Percentiles rank a stretch among this genome's conserved stretches.
Conservation (phyloP, 2,888 invertebrate genomes). For the Chalcosyrphus nemorum region DNA sequence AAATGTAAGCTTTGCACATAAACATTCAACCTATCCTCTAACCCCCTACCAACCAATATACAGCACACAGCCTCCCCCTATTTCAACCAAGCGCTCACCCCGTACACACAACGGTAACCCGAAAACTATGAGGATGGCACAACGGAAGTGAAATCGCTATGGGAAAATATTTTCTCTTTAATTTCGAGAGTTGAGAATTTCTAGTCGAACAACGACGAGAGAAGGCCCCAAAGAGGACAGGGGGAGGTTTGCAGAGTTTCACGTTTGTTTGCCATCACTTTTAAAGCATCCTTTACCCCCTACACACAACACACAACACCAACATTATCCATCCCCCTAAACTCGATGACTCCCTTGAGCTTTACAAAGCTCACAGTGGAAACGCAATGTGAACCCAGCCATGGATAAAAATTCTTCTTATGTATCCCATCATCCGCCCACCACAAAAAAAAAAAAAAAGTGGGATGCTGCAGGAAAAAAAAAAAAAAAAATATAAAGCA, state of each 20-base stretch:
- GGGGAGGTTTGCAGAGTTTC: slow-evolving; percentile 34
- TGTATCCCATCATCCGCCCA: slow-evolving; percentile 62
- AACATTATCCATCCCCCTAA: slow-evolving; percentile 55
- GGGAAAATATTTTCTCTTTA: slow-evolving; percentile 70
- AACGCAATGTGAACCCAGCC: slow-evolving; percentile 46
- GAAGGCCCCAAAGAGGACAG: slow-evolving; percentile 1
- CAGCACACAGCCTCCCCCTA: background rate
- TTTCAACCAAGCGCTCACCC: background rate
- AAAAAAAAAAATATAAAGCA: slow-evolving; percentile 42
- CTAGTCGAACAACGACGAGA: slow-evolving; percentile 11
- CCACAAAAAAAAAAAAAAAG: slow-evolving; percentile 31
- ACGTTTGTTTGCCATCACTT: slow-evolving; percentile 66
- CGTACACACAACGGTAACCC: slow-evolving; percentile 63
- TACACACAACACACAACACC: slow-evolving; percentile 51
- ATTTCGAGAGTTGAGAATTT: slow-evolving; percentile 61
- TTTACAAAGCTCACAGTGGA: slow-evolving; percentile 66
- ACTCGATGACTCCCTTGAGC: slow-evolving; percentile 69
- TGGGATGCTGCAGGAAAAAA: slow-evolving; percentile 35
- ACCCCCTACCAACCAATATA: background rate
- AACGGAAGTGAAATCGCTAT: slow-evolving; percentile 68
- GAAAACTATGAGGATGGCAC: slow-evolving; percentile 68
- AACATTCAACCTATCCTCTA: slow-evolving; percentile 54
- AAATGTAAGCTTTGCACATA: slow-evolving; percentile 72
- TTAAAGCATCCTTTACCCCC: slow-evolving; percentile 51
- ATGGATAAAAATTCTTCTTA: slow-evolving; percentile 64